Conservation (phyloP, 2,113 vertebrate genomes). For the Toxotes chatareus region DNA sequence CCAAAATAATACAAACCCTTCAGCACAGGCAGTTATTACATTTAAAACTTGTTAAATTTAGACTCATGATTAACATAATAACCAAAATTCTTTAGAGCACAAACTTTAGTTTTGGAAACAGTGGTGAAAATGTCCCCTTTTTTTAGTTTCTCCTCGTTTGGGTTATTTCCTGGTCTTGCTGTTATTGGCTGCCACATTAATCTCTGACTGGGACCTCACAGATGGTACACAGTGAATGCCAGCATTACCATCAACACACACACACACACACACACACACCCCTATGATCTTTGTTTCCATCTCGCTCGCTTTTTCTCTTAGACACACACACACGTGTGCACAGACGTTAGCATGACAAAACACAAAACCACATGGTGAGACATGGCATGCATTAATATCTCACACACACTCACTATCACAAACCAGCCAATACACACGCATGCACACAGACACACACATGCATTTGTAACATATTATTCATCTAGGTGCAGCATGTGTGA, state of each 20-base stretch:
- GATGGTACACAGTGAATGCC: constrained; percentile 70
- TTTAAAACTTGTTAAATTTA: constrained; percentile 1
- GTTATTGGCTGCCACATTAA: constrained; percentile 69
- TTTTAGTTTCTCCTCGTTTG: constrained; percentile 22
- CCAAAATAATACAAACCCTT: neutral
- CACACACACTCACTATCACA: constrained; percentile 14
- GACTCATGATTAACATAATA: neutral
- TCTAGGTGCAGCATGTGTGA: constrained; percentile 33
- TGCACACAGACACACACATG: neutral
- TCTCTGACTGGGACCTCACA: constrained; percentile 71
- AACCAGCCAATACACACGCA: neutral
- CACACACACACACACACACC: constrained; percentile 20
- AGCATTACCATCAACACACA: constrained; percentile 41
- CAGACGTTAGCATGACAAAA: constrained; percentile 39
- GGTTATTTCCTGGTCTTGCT: constrained; percentile 71
- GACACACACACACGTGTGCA: neutral
- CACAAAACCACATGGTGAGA: constrained; percentile 50
- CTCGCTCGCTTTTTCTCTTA: neutral
- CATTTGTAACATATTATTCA: constrained; percentile 25
- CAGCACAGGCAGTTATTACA: neutral
- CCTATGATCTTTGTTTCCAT: constrained; percentile 18
- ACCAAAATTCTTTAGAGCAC: neutral
- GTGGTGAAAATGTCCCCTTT: constrained; percentile 15
- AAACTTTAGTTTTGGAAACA: constrained; percentile 21
- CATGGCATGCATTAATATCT: constrained; percentile 7